A percentile compares a stretch with the other conserved stretches of the same genome.
Conservation (phyloP, 2,797 vertebrate genomes). For the Acanthopagrus latus region DNA sequence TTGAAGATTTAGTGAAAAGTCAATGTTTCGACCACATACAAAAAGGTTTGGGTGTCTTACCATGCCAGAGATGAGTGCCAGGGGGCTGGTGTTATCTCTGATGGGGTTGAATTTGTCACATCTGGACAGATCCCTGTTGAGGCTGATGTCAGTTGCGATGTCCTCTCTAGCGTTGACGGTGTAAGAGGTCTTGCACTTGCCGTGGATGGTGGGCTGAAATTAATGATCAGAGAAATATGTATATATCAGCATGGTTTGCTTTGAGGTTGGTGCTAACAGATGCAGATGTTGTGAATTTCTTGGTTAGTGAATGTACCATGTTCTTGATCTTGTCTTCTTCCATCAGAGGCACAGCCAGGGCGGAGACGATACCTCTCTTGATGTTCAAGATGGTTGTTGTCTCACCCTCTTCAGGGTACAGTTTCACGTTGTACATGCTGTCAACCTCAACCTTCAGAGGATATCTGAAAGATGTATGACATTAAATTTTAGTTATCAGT, state of each 20-base stretch:
- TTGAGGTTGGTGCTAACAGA: too few species aligned
- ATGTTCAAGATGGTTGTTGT: conserved; percentile 91
- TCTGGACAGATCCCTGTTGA: conserved; percentile 88
- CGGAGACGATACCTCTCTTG: conserved; percentile 96
- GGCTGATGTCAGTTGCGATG: conserved; percentile 87
- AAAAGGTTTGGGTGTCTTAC: conserved; percentile 78
- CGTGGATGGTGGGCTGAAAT: conserved; percentile 93
- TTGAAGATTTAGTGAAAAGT: too few species aligned
- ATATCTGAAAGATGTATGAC: conserved; percentile 41
- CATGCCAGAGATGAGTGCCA: conserved; percentile 92
- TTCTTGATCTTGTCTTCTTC: conserved; percentile 80
- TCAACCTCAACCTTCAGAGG: conserved; percentile 85
- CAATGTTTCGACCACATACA: too few species aligned
- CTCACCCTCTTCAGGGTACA: conserved; percentile 92
- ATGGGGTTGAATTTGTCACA: conserved; percentile 91
- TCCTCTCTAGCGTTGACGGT: conserved; percentile 84
- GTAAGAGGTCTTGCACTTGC: conserved; percentile 89
- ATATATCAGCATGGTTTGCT: too few species aligned
- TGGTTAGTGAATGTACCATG: conserved; percentile 64
- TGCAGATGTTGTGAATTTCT: too few species aligned
- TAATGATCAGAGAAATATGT: neutral
- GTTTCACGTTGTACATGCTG: conserved; percentile 84
- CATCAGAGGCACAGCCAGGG: conserved; percentile 89
- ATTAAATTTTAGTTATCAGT: too few species aligned
- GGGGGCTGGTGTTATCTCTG: conserved; percentile 89